A percentile compares a stretch with the other conserved stretches of the same genome.
phyloP scores from a whole-genome alignment of 2,113 vertebrate genomes.

The Menura novaehollandiae region DNA sequence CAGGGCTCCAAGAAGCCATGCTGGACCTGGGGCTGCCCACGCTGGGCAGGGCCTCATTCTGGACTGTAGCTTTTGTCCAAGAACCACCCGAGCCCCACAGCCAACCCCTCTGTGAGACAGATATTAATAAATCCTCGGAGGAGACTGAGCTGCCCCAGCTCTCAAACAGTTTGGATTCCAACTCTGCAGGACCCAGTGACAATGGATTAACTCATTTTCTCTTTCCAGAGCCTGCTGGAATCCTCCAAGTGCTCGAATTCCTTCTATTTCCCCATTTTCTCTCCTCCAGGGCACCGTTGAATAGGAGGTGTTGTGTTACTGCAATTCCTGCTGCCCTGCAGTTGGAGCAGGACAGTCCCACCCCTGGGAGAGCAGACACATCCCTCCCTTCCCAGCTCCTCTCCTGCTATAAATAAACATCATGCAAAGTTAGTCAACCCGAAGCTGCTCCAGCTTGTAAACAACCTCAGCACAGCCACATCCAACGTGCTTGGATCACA shows the following conservation, averaged over 20 bases:
- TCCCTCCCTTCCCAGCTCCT: not conserved
- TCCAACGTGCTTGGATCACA: not conserved
- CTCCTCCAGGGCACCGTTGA: not conserved
- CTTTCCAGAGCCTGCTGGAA: not conserved
- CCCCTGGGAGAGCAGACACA: not conserved
- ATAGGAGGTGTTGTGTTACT: not conserved
- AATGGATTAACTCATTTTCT: not conserved
- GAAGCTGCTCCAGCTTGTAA: not conserved
- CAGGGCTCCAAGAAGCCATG: not conserved
- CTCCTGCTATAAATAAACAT: not conserved
- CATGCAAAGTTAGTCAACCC: not conserved
- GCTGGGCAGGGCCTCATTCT: not conserved
- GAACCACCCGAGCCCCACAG: not conserved
- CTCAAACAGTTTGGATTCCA: not conserved
- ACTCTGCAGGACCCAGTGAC: not conserved
- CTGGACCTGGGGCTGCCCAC: not conserved
- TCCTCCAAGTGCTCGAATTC: not conserved
- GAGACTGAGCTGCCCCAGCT: not conserved
- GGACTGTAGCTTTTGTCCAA: not conserved
- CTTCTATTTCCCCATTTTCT: not conserved
- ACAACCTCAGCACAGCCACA: not conserved
- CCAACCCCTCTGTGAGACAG: not conserved
- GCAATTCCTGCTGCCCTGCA: not conserved
- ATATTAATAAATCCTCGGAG: accelerated
- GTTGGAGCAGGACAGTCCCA: not conserved